Conservation (phyloP, 2,888 invertebrate species). For the Oasisia sp. region DNA sequence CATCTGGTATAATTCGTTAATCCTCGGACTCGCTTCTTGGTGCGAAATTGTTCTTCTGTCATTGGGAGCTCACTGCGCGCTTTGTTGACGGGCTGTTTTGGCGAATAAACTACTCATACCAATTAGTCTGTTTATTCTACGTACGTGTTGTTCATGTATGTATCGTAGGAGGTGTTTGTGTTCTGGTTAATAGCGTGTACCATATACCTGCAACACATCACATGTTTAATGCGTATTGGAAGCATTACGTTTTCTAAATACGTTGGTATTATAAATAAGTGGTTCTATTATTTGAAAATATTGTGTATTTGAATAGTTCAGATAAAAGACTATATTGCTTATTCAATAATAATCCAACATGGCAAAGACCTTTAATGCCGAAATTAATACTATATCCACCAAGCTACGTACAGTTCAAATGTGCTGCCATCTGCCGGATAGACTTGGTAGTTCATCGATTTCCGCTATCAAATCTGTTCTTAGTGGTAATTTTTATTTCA, state of each 20-base stretch:
- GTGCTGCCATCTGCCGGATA: constrained; percentile 11
- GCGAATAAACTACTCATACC: background rate
- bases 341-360: background rate
- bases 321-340: background rate
- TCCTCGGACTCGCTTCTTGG: background rate
- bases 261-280: background rate
- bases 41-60: background rate
- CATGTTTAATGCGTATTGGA: background rate
- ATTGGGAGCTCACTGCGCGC: background rate
- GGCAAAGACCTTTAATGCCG: background rate
- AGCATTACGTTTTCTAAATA: background rate
- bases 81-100: background rate
- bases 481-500: background rate
- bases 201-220: background rate
- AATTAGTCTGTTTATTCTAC: background rate
- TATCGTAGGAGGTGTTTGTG: background rate
- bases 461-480: background rate
- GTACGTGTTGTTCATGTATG: background rate
- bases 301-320: background rate
- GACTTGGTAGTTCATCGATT: background rate
- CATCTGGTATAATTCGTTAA: background rate
- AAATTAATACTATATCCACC: background rate
- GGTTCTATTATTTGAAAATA: background rate
- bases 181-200: too few relatives aligned
- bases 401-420: background rate